Percentiles rank a stretch among this genome's conserved stretches.
These are phyloP conservation scores for Oryzias curvinotus DNA, from an alignment of 2,113 vertebrate species.

Conservation along the genomic window DNA sequence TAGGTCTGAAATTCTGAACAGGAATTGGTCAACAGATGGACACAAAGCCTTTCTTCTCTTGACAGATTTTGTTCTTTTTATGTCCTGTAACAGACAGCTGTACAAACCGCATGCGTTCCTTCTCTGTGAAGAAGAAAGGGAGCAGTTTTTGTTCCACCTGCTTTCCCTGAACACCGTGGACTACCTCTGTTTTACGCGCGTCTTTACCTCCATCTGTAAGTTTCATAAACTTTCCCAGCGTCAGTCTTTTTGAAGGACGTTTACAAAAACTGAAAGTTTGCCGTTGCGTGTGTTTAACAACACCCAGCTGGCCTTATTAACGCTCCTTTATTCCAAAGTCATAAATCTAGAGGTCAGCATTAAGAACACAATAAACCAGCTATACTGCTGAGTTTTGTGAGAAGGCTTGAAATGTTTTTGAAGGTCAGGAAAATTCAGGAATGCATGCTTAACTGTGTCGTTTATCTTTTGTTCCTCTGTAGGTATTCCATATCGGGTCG, in stretches of 20 bases:
- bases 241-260: not conserved
- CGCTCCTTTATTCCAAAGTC: not conserved
- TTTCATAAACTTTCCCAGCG: slow-evolving; percentile 23
- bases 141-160: slow-evolving; percentile 96
- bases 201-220: slow-evolving; percentile 84
- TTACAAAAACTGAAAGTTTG: not conserved
- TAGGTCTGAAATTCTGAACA: slow-evolving; percentile 65
- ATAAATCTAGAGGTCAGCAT: slow-evolving; percentile 6
- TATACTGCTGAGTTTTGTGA: slow-evolving; percentile 1
- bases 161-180: slow-evolving; percentile 97
- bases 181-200: slow-evolving; percentile 97
- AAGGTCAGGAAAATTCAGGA: not conserved
- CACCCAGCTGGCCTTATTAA: slow-evolving; percentile 4
- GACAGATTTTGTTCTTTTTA: not conserved
- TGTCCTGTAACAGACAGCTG: slow-evolving; percentile 82
- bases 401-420: not conserved
- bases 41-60: not conserved
- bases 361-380: not conserved
- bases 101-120: slow-evolving; percentile 97
- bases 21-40: not conserved
- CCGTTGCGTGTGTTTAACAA: not conserved
- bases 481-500: slow-evolving; percentile 94
- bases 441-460: not conserved
- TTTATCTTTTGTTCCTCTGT: slow-evolving; percentile 23
- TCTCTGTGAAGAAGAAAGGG: slow-evolving; percentile 93